These are phyloP conservation scores for Sarcophilus harrisii DNA, from an alignment of 2,797 vertebrate genomes.

Conservation along the genomic window DNA sequence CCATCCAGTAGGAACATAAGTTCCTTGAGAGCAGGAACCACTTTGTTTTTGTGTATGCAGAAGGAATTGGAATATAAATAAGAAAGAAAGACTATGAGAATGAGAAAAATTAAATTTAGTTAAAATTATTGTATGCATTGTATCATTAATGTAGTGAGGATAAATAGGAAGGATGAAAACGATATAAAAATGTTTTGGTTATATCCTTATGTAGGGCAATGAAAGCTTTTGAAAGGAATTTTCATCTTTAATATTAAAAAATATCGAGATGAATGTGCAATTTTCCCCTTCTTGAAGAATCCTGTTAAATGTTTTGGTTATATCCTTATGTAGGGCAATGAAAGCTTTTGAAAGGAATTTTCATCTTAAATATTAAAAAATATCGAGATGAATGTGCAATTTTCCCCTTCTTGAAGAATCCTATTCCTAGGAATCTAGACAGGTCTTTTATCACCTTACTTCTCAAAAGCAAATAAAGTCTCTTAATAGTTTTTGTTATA, in stretches of 20 bases:
- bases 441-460: neutral
- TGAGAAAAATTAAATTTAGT: neutral
- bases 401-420: neutral
- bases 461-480: neutral
- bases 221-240: neutral
- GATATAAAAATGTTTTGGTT: neutral
- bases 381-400: neutral
- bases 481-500: neutral
- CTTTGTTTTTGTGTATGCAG: neutral
- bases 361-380: neutral
- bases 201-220: neutral
- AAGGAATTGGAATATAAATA: neutral
- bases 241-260: neutral
- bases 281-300: neutral
- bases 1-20: neutral
- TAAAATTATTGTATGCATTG: neutral
- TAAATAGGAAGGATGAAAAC: neutral
- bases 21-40: neutral
- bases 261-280: neutral
- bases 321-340: neutral
- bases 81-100: neutral
- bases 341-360: neutral
- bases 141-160: neutral
- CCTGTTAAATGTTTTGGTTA: neutral
- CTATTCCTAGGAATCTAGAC: neutral